Evolutionary conservation across 2,888 invertebrate genomes (phyloP), one percentile per base, ranked within the genome.

Genomic region (Helicoverpa assulta): DNA sequence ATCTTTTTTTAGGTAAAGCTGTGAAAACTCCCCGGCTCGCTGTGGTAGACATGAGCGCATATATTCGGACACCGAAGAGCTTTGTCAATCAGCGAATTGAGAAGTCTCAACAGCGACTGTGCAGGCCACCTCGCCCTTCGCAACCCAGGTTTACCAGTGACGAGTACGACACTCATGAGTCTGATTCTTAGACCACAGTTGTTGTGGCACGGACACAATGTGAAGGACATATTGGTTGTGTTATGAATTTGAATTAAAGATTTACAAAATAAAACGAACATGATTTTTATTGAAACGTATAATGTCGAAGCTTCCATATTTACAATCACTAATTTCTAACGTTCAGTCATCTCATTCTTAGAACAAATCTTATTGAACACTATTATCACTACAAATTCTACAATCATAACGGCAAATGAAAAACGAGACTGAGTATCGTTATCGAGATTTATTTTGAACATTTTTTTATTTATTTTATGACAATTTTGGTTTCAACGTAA

Each of bases 261-360:
- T 29, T 43, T 55, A 67, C 78, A 55, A 72, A 93, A 92, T 91
- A 82, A 93, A 94, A 94, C 91, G 84, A 92, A 76, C 61, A 61
- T 73, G 67, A 78, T 86, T 89, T 91, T 94, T 93, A 94, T 90
- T 94, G 90, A 95, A 94, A 94, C 91, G 91, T 94, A 94, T 94
- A 95, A 93, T 94, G 93, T 94, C 92, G 94, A 95, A 95, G 95
- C 94, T 92, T 91, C 89, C 91, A 87, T 95, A 95, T 95, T 93
- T 95, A 95, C 95, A 95, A 93, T 93, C 91, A 93, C 94, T 95
- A 95, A 92, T 88, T 88, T 90, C 94, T 94, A 91, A 91, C 95
- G 91, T 94, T 95, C 95, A 95, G 95, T 95, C 95, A 93, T 94
- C 92, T 90, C 91, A 90, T 92, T 90, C 92, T 93, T 92, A 94